A percentile compares a stretch with the other conserved stretches of the same genome.
Conservation (phyloP, 2,797 vertebrate species). For the Mionectes olivaceus region DNA sequence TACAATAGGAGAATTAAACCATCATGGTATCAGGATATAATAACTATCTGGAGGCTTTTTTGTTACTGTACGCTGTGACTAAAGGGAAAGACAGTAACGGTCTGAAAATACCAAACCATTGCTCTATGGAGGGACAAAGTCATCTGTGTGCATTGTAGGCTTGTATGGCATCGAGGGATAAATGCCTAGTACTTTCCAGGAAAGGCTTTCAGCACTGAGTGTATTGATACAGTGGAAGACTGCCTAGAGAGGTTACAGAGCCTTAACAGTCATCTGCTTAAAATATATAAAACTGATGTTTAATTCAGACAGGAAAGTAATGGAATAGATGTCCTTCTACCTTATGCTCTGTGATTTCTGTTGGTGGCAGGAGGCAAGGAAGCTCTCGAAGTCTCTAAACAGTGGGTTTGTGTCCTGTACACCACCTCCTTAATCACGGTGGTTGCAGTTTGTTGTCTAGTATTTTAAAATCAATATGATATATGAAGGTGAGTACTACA, state of each 20-base stretch:
- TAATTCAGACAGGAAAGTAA: neutral
- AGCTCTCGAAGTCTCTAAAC: neutral
- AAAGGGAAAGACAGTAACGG: neutral
- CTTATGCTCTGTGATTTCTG: neutral
- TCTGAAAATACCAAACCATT: neutral
- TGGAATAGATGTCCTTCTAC: neutral
- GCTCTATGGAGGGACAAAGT: neutral
- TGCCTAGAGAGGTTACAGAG: neutral
- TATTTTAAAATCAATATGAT: neutral
- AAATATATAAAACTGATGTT: neutral
- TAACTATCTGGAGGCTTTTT: neutral
- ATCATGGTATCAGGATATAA: neutral
- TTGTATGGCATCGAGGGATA: neutral
- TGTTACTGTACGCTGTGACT: neutral
- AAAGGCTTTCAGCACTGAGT: neutral
- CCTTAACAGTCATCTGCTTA: neutral
- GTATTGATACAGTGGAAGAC: neutral
- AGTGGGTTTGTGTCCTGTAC: neutral
- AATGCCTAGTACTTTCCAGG: neutral
- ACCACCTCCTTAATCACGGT: neutral
- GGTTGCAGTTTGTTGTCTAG: neutral
- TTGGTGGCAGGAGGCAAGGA: neutral
- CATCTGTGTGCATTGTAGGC: neutral
- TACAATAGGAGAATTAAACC: neutral
- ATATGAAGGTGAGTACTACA: rapidly evolving